Conservation (phyloP, 2,888 invertebrate species). For the Falcaria lacertinaria region DNA sequence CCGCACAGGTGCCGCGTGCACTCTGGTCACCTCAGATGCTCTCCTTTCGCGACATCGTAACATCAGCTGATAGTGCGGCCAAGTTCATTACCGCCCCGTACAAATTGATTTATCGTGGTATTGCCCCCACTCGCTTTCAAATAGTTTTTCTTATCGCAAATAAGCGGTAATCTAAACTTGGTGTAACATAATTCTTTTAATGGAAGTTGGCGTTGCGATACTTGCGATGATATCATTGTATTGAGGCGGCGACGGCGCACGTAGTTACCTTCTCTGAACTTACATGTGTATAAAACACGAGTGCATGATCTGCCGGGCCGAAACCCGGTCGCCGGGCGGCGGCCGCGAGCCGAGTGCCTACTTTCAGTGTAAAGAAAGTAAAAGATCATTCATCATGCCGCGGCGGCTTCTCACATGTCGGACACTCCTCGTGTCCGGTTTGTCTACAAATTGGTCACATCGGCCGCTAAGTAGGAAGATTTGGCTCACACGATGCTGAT, state of each 20-base stretch:
- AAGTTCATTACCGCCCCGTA: conserved; percentile 73
- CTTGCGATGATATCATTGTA: background rate
- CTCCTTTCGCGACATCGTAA: conserved; percentile 34
- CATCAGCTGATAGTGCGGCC: conserved; percentile 67
- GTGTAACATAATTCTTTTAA: background rate
- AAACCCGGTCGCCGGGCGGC: conserved; percentile 13
- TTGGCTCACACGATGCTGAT: conserved; percentile 41
- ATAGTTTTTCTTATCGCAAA: conserved; percentile 43
- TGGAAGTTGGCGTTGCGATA: background rate
- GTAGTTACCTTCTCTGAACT: background rate
- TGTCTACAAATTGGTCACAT: conserved; percentile 71
- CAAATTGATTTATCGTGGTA: conserved; percentile 64
- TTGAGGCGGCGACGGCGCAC: background rate
- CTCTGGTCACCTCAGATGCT: conserved; percentile 26
- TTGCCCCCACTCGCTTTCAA: conserved; percentile 55
- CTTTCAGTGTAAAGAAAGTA: conserved; percentile 71
- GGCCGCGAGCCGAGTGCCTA: conserved; percentile 39
- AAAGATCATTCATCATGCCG: conserved; percentile 62
- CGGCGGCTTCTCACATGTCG: conserved; percentile 55
- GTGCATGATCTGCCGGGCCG: conserved; percentile 1
- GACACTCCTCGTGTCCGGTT: conserved; percentile 65
- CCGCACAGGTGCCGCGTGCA: conserved; percentile 29
- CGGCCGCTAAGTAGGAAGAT: conserved; percentile 70
- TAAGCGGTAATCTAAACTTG: conserved; percentile 1
- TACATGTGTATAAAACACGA: background rate